phyloP scores from a whole-genome alignment of 2,888 invertebrate species.

The Seladonia tumulorum region DNA sequence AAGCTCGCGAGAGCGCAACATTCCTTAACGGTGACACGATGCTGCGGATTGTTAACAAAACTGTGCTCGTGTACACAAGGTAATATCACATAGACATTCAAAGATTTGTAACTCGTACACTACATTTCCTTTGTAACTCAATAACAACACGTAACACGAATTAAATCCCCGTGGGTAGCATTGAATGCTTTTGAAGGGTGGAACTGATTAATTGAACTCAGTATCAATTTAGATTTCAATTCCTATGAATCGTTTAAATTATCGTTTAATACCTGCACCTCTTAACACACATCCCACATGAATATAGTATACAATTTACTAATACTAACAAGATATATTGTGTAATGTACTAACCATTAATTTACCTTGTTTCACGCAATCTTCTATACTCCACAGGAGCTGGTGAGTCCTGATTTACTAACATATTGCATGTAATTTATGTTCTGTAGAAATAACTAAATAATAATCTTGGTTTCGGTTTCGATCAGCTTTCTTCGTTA shows the following conservation, averaged over 20 bases:
- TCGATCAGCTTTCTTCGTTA: background rate
- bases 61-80: slow-evolving; percentile 90
- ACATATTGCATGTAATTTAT: slow-evolving; percentile 56
- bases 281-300: slow-evolving; percentile 30
- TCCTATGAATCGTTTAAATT: slow-evolving; percentile 33
- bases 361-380: slow-evolving; percentile 77
- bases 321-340: slow-evolving; percentile 51
- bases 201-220: slow-evolving; percentile 20
- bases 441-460: slow-evolving; percentile 31
- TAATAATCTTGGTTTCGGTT: slow-evolving; percentile 26
- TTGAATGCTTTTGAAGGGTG: background rate
- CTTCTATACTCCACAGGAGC: slow-evolving; percentile 75
- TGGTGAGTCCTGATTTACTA: slow-evolving; percentile 79
- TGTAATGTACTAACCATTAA: slow-evolving; percentile 73
- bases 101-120: background rate
- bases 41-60: slow-evolving; percentile 82
- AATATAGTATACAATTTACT: slow-evolving; percentile 60
- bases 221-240: slow-evolving; percentile 35
- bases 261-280: slow-evolving; percentile 29
- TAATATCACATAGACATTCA: slow-evolving; percentile 79
- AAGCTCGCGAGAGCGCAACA: slow-evolving; percentile 86
- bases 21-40: slow-evolving; percentile 87
- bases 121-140: background rate
- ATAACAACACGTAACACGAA: background rate
- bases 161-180: background rate